Base-by-base conservation (phyloP, 2,888 invertebrate genomes). In the Parnassius smintheus region DNA sequence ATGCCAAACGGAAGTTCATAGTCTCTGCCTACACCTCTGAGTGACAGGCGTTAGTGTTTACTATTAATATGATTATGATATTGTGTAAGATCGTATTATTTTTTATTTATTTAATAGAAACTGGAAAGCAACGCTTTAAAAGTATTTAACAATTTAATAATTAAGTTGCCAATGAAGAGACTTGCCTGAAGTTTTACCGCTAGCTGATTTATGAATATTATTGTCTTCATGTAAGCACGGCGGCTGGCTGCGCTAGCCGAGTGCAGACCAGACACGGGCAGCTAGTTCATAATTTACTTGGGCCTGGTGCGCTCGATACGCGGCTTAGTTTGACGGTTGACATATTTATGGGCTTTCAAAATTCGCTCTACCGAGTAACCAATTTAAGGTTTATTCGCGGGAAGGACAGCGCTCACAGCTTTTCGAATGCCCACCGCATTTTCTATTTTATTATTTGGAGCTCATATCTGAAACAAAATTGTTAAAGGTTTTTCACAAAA, bases 291-390 rank as follows among this genome's bases (percentile, higher is more conserved):
- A 89, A 89, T 88, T 89, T 85, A 89, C 82, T 73, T 76, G 75
- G 78, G 83, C 81, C 88, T 90, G 91, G 80, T 68, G 70, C 73
- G 80, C 75, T 88, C 91, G 91, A 90, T 91, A 90, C 88, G 85
- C 80, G 86, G 89, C 90, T 91, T 90, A 91, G 80, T 90, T 90
- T 90, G 91, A 90, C 89, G 79, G 68, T 65, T 88, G 90, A 86
- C 87, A 87, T 83, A 91, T 91, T 91, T 91, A 91, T 90, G 83
- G 81, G 79, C 85, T 80, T 84, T 88, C 90, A 84, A 85, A 87
- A 88, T 83, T 82, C 85, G 81, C 81, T 78, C 75, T 72, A 74
- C 76, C 81, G 79, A 80, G 76, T 72, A 71, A 75, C 77, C 76
- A 73, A 75, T 78, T 78, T 77, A 75, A 76, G 70, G 71, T 69